Evolutionary conservation across 2,113 vertebrate species (phyloP), one percentile per base, ranked within the genome.

Genomic region (Anguilla japonica): DNA sequence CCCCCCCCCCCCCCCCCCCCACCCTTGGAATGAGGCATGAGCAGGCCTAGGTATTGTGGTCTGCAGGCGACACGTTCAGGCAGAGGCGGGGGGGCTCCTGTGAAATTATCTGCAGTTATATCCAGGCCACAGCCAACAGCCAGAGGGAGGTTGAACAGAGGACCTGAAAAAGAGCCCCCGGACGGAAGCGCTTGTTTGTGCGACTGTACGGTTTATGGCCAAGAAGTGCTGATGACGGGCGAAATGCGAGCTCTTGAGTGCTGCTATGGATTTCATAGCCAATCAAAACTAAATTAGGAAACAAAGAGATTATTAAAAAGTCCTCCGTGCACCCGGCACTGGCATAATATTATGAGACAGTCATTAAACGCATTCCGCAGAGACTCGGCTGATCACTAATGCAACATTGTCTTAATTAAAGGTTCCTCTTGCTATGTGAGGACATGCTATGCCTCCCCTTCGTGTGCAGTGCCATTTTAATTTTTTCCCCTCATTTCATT

Each of bases 211-310:
- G 88, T 95, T 96, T 94, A 92, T 88, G 92, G 92, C 90, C 85
- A 93, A 92, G 93, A 95, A 96, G 91, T 95, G 96, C 96, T 96
- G 96, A 97, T 94, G 95, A 88, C 79, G 82, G 91, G 89, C 89
- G 96, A 96, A 97, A 96, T 92, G 88, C 56, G 93, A 96, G 91
- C 93, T 94, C 93, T 91, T 89, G 93, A 95, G 94, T 94, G 91
- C 93, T 89, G 84, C 90, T 92, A 79, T 90, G 93, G 94, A 95
- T 96, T 96, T 97, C 93, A 93, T 92, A 94, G 91, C 96, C 95
- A 97, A 95, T 97, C 96, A 95, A 96, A 96, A 93, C 93, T 95
- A 95, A 97, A 96, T 96, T 95, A 97, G 95, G 96, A 96, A 96
- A 95, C 93, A 91, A 94, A 94, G 82, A 89, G 94, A 94, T 95